Conservation (phyloP, 2,113 vertebrate genomes). For the Agapornis roseicollis region DNA sequence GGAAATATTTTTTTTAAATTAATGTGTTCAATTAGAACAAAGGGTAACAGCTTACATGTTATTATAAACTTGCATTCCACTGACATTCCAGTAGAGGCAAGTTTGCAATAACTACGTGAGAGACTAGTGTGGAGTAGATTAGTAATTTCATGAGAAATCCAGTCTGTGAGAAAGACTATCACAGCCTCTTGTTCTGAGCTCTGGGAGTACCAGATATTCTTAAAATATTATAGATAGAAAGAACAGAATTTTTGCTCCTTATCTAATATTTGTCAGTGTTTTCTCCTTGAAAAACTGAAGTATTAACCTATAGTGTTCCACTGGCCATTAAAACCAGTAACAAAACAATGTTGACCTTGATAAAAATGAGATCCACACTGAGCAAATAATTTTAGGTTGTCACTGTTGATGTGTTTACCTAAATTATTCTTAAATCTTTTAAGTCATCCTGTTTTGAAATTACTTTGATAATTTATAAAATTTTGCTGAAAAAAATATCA, state of each 20-base stretch:
- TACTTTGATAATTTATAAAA: neutral
- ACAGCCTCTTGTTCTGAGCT: neutral
- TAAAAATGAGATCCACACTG: neutral
- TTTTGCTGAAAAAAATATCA: neutral
- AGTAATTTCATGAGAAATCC: constrained; percentile 4
- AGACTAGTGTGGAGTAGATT: neutral
- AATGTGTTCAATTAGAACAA: neutral
- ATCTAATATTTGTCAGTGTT: constrained; percentile 20
- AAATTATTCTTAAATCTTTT: neutral
- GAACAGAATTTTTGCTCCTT: neutral
- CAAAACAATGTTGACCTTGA: neutral
- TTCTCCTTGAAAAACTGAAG: constrained; percentile 20
- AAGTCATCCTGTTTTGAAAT: neutral
- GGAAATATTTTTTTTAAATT: neutral
- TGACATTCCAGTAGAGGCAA: constrained; percentile 9
- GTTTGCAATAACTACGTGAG: constrained; percentile 1
- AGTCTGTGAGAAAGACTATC: neutral
- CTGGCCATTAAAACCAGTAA: neutral
- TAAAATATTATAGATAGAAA: constrained; percentile 23
- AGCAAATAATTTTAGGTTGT: neutral
- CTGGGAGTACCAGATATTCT: constrained; percentile 18
- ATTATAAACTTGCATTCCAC: neutral
- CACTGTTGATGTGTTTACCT: neutral
- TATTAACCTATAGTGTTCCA: neutral
- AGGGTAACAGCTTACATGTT: neutral